Conservation (phyloP, 2,113 vertebrate genomes). For the Panthera tigris region DNA sequence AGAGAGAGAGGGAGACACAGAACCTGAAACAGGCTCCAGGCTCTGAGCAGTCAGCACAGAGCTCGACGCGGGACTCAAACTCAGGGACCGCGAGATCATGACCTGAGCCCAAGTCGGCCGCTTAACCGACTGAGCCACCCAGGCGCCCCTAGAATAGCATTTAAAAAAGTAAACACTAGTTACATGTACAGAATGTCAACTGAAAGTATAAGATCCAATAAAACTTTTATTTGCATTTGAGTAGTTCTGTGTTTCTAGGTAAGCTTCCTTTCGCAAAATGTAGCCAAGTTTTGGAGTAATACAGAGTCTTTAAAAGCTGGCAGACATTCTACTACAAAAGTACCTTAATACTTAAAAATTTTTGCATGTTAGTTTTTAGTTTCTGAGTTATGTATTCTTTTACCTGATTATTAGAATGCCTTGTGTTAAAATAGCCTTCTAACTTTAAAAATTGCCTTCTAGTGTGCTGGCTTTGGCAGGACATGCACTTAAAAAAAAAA, state of each 20-base stretch:
- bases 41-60: too few species aligned
- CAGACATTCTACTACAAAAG: neutral
- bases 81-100: too few species aligned
- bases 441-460: neutral
- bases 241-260: neutral
- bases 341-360: neutral
- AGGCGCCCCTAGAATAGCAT: neutral
- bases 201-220: constrained; percentile 4
- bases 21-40: too few species aligned
- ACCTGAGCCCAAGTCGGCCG: too few species aligned
- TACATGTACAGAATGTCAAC: neutral
- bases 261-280: neutral
- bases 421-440: neutral
- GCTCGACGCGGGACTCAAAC: too few species aligned
- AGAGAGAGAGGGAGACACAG: too few species aligned
- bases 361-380: constrained; percentile 1
- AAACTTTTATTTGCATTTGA: neutral
- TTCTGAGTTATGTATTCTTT: constrained; percentile 12
- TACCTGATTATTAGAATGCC: neutral
- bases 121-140: too few species aligned
- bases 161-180: neutral
- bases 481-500: neutral
- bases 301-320: neutral
- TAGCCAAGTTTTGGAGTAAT: constrained; percentile 30
- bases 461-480: neutral